Base-by-base conservation (phyloP, 2,113 vertebrate species). In the Tragelaphus scriptus region DNA sequence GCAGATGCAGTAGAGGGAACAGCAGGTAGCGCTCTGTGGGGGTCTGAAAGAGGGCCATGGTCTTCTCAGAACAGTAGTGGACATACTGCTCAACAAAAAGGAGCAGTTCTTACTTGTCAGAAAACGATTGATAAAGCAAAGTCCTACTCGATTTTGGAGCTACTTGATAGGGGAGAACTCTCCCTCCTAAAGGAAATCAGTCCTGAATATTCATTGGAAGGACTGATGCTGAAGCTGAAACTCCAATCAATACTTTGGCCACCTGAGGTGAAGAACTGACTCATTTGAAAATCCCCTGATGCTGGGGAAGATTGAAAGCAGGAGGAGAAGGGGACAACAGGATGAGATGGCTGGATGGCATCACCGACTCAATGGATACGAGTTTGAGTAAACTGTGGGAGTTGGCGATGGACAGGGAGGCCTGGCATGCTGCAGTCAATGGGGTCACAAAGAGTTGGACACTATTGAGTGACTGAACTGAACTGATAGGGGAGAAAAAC, bases 11-110 rank as follows among this genome's bases (percentile, higher is more conserved):
- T 61, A 30, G 51, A 87, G 44, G 25, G n/a, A 19, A 13, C 9
- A 9, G 23, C 19, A 7, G 14, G 23, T 6, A 15, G 10, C 0
- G 2, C 7, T 30, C 36, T 7, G 2, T 7, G 15, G 84, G 65
- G 32, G 4, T 28, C 77, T 53, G 63, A 63, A 75, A 30, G 91
- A 17, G 82, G 49, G 80, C 40, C 56, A 3, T 2, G 0, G 7
- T 4, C 56, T 47, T 9, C 59, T 91, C 84, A 80, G 26, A 51
- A 23, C 21, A 44, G 16, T 36, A 17, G 26, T 51, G 25, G 16
- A 36, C 36, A 21, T 4, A 26, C 21, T 30, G 14, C 55, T 40
- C 8, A 30, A 19, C 32, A 30, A 28, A 28, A 87, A 61, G n/a
- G 28, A 36, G 30, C 4, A 1, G 3, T 17, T 81, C 44, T 63